phyloP scores from a whole-genome alignment of 2,797 vertebrate species.

The Channa striata region DNA sequence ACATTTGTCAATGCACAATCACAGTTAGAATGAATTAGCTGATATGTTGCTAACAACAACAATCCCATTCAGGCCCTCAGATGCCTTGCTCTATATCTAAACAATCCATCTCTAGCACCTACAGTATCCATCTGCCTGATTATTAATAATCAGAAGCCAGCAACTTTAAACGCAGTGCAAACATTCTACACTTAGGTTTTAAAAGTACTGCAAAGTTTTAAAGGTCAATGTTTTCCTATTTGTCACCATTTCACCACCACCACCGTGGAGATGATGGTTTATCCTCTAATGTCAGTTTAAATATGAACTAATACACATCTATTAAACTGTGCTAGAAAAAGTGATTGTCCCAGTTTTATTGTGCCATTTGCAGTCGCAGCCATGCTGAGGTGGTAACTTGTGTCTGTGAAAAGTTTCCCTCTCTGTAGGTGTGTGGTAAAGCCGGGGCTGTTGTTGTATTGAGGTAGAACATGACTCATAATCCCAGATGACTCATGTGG shows the following conservation, averaged over 20 bases:
- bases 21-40: conserved; percentile 13
- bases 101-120: neutral
- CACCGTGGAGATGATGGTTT: conserved; percentile 12
- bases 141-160: too few species aligned
- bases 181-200: neutral
- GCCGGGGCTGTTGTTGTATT: conserved; percentile 46
- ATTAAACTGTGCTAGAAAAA: conserved; percentile 30
- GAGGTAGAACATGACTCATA: conserved; percentile 75
- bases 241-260: conserved; percentile 2
- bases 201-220: conserved; percentile 20
- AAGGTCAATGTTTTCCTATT: conserved; percentile 33
- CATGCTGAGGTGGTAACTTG: conserved; percentile 50
- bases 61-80: neutral
- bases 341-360: conserved; percentile 64
- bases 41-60: neutral
- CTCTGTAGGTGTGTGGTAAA: conserved; percentile 73
- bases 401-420: conserved; percentile 68
- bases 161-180: neutral
- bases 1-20: conserved; percentile 1
- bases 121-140: neutral
- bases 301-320: conserved; percentile 40
- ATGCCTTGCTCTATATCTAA: too few species aligned
- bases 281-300: conserved; percentile 26
- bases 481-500: conserved; percentile 73
- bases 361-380: conserved; percentile 30